phyloP scores from a whole-genome alignment of 2,888 invertebrate genomes.

The Branchinecta sandiegonensis region DNA sequence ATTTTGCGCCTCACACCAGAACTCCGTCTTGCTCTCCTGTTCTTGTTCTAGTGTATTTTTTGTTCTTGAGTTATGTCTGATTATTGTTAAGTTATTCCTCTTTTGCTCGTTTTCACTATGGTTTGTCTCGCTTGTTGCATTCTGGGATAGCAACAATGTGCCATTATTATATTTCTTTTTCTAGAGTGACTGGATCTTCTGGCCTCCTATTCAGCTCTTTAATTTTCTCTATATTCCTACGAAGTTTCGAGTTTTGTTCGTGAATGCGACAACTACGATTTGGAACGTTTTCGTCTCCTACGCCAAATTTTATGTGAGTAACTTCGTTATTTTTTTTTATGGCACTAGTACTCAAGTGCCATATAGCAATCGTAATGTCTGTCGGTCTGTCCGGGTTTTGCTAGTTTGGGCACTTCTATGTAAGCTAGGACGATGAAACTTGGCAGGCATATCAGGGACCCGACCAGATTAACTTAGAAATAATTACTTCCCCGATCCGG shows the following conservation, averaged over 20 bases:
- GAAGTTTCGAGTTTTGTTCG: slow-evolving; percentile 69
- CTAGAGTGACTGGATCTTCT: slow-evolving; percentile 71
- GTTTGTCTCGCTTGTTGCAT: background rate
- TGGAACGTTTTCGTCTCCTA: slow-evolving; percentile 81
- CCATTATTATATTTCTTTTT: slow-evolving; percentile 34
- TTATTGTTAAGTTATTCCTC: background rate
- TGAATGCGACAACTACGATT: slow-evolving; percentile 64
- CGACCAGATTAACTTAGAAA: too few species aligned
- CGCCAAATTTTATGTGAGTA: slow-evolving; percentile 51
- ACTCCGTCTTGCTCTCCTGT: background rate
- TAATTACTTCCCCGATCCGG: too few species aligned
- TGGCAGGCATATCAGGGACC: too few species aligned
- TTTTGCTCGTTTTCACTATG: background rate
- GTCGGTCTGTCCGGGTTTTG: too few species aligned
- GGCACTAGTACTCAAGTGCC: too few species aligned
- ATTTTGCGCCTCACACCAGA: background rate
- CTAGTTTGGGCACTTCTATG: too few species aligned
- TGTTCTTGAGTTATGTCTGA: slow-evolving; percentile 17
- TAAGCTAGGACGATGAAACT: too few species aligned
- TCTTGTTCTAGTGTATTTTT: background rate
- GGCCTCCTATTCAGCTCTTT: slow-evolving; percentile 79
- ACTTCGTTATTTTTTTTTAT: too few species aligned
- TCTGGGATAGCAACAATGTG: background rate
- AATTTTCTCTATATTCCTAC: slow-evolving; percentile 74
- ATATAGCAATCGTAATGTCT: too few species aligned